phyloP scores from a whole-genome alignment of 1,140 invertebrate genomes.

The Drosophila bifasciata region DNA sequence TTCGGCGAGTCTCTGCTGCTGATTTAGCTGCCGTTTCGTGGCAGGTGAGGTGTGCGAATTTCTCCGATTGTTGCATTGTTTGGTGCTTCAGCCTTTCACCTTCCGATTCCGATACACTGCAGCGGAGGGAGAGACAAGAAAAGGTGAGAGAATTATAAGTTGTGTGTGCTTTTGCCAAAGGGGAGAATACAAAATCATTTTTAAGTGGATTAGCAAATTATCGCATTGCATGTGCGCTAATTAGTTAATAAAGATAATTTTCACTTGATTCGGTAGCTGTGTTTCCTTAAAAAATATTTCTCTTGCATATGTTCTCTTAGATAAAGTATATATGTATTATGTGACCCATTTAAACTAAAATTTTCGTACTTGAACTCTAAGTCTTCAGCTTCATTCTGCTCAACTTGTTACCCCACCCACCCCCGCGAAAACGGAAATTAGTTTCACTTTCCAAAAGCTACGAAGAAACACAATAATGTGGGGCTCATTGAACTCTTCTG shows the following conservation, averaged over 20 bases:
- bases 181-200: slow-evolving; percentile 21
- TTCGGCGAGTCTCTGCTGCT: slow-evolving; percentile 42
- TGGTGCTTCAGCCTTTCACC: slow-evolving; percentile 23
- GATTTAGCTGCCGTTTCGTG: slow-evolving; percentile 32
- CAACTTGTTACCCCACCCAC: slow-evolving; percentile 11
- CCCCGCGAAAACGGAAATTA: slow-evolving; percentile 57
- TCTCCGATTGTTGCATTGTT: slow-evolving; percentile 72
- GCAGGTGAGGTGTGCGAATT: slow-evolving; percentile 61
- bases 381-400: no score
- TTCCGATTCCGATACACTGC: slow-evolving; percentile 35
- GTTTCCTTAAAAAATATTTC: neutral
- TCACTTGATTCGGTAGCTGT: neutral
- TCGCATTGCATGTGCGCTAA: slow-evolving; percentile 18
- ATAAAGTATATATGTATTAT: no score
- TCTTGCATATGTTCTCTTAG: no score
- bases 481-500: slow-evolving; percentile 32
- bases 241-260: slow-evolving; percentile 8
- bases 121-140: slow-evolving; percentile 14
- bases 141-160: slow-evolving; percentile 56
- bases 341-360: no score
- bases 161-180: slow-evolving; percentile 1
- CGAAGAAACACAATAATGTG: slow-evolving; percentile 33
- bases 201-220: slow-evolving; percentile 49
- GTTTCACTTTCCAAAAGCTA: slow-evolving; percentile 71
- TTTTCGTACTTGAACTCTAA: no score